A percentile compares a stretch with the other conserved stretches of the same genome.
Conservation (phyloP, 2,113 vertebrate genomes). For the Xenopus laevis region DNA sequence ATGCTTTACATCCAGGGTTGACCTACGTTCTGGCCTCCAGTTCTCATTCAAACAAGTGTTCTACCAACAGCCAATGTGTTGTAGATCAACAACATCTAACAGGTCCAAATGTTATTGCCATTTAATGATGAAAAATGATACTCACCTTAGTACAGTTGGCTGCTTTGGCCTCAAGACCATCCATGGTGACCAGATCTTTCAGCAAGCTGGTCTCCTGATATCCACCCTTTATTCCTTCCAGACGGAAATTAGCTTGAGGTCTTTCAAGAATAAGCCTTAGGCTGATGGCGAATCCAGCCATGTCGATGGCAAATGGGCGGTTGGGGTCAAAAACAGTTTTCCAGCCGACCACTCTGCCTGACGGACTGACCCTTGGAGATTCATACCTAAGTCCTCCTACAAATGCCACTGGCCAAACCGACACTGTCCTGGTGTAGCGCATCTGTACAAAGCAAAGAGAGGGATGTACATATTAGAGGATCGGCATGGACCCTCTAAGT, state of each 20-base stretch:
- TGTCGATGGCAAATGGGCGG: conserved; percentile 82
- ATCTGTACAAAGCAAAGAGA: conserved; percentile 62
- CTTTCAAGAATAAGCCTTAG: conserved; percentile 74
- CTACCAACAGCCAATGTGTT: too few relatives aligned
- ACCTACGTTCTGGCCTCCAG: too few relatives aligned
- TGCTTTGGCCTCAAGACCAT: conserved; percentile 80
- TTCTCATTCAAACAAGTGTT: too few relatives aligned
- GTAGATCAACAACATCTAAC: too few relatives aligned
- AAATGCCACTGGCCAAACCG: conserved; percentile 83
- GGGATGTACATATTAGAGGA: too few relatives aligned
- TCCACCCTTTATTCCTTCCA: conserved; percentile 78
- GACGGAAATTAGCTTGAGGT: conserved; percentile 79
- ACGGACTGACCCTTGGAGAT: conserved; percentile 73
- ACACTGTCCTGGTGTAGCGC: conserved; percentile 77
- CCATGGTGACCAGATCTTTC: conserved; percentile 76
- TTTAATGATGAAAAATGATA: not conserved
- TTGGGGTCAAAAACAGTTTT: conserved; percentile 79
- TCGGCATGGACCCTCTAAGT: too few relatives aligned
- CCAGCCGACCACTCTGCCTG: conserved; percentile 81
- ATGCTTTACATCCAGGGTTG: too few relatives aligned
- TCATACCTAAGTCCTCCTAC: conserved; percentile 78
- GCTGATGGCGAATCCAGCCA: conserved; percentile 84
- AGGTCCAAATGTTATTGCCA: too few relatives aligned
- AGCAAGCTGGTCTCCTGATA: conserved; percentile 83
- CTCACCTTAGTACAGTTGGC: conserved; percentile 83